phyloP scores from a whole-genome alignment of 2,888 invertebrate species.

The Melanophora roralis region DNA sequence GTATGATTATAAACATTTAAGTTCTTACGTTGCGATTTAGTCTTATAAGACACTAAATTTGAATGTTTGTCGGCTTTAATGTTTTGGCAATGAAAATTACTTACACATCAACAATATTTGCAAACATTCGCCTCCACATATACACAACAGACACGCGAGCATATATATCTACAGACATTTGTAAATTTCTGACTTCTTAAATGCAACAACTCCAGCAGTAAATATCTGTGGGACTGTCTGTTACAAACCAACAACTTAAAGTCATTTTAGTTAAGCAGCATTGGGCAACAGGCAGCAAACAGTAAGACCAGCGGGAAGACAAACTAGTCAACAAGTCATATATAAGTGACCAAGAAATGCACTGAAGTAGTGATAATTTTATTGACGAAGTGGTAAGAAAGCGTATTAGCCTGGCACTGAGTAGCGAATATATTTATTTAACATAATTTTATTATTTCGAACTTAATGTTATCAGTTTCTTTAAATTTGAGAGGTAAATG shows the following conservation, averaged over 20 bases:
- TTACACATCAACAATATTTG: background rate
- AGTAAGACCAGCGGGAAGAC: conserved; percentile 27
- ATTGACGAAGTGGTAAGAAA: background rate
- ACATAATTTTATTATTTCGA: no score
- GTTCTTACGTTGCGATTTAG: conserved; percentile 29
- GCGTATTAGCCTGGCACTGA: no score
- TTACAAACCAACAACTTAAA: conserved; percentile 23
- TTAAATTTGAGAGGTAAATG: no score
- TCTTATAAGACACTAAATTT: conserved; percentile 53
- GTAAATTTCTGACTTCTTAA: conserved; percentile 21
- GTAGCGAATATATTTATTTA: no score
- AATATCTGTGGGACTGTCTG: background rate
- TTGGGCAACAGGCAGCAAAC: conserved; percentile 3
- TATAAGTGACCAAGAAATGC: conserved; percentile 25
- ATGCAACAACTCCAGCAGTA: conserved; percentile 1
- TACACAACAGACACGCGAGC: background rate
- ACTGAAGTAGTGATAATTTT: conserved; percentile 17
- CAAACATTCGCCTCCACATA: background rate
- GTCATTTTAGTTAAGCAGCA: conserved; percentile 25
- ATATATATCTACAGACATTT: background rate
- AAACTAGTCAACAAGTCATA: conserved; percentile 39
- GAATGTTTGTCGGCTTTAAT: conserved; percentile 58
- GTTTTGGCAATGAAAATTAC: conserved; percentile 55
- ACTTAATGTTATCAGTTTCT: no score
- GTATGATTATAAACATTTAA: conserved; percentile 48